Conservation (phyloP, 2,888 invertebrate species). For the Leptothorax acervorum region DNA sequence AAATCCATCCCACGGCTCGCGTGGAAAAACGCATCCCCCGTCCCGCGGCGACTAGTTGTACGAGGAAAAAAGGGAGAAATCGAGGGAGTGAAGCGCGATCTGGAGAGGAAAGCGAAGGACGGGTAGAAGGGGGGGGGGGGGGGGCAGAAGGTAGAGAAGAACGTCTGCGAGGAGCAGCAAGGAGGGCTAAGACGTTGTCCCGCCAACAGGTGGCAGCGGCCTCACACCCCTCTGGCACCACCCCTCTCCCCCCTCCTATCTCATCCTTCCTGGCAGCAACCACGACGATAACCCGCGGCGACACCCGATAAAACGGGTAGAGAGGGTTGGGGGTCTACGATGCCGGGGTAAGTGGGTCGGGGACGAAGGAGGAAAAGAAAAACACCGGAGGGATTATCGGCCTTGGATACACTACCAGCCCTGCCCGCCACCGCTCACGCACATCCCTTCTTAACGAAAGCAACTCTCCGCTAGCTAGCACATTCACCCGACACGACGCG, state of each 20-base stretch:
- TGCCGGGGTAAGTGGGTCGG: slow-evolving; percentile 76
- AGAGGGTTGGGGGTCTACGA: slow-evolving; percentile 73
- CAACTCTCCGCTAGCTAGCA: slow-evolving; percentile 65
- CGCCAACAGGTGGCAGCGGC: slow-evolving; percentile 85
- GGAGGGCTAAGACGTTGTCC: slow-evolving; percentile 78
- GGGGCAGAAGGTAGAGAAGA: slow-evolving; percentile 57
- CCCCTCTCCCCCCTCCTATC: slow-evolving; percentile 72
- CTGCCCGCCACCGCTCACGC: slow-evolving; percentile 43
- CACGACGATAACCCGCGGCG: slow-evolving; percentile 85
- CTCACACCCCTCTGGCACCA: slow-evolving; percentile 80
- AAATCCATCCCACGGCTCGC: slow-evolving; percentile 43
- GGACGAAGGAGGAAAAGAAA: slow-evolving; percentile 79
- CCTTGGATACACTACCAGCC: slow-evolving; percentile 75
- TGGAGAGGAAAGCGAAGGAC: background rate
- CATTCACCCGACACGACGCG: slow-evolving; percentile 62
- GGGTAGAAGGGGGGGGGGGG: background rate
- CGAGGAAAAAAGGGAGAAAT: slow-evolving; percentile 37
- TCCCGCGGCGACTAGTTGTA: slow-evolving; percentile 49
- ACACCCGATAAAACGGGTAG: slow-evolving; percentile 85
- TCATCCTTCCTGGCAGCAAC: slow-evolving; percentile 82
- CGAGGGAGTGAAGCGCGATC: slow-evolving; percentile 58
- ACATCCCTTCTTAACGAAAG: slow-evolving; percentile 66
- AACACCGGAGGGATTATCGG: slow-evolving; percentile 83
- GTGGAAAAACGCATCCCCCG: slow-evolving; percentile 49
- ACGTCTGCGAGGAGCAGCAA: slow-evolving; percentile 67